Evolutionary conservation across 1,140 invertebrate genomes (phyloP).

Genomic region (Drosophila tropicalis): DNA sequence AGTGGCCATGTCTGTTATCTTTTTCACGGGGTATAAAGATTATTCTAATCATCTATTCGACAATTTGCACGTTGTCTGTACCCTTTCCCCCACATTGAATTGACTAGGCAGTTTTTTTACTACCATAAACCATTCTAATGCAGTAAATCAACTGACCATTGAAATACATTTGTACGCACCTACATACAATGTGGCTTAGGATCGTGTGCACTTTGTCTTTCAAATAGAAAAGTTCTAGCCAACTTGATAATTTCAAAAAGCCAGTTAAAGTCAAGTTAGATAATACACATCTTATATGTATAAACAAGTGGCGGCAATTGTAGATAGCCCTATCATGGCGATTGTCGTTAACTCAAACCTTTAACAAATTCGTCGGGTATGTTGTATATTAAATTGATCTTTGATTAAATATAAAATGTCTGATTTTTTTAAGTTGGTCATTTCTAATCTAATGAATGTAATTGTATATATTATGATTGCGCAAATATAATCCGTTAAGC

Average conservation of each 20-base stretch:
- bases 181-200: not conserved
- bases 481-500: no score
- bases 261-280: not conserved
- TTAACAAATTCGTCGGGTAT: not conserved
- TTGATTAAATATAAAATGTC: no score
- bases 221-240: not conserved
- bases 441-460: no score
- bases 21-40: slow-evolving; percentile 40
- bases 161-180: no score
- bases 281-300: slow-evolving; percentile 1
- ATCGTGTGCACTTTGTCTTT: not conserved
- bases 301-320: not conserved
- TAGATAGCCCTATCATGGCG: not conserved
- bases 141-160: slow-evolving; percentile 4
- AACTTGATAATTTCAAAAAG: not conserved
- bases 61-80: not conserved
- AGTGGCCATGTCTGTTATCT: slow-evolving; percentile 44
- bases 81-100: not conserved
- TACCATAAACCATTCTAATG: not conserved
- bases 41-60: slow-evolving; percentile 45
- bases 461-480: no score
- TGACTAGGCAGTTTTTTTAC: not conserved
- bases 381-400: not conserved
- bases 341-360: not conserved
- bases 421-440: no score